phyloP scores from a whole-genome alignment of 1,140 invertebrate genomes.

The Zaprionus africanus region DNA sequence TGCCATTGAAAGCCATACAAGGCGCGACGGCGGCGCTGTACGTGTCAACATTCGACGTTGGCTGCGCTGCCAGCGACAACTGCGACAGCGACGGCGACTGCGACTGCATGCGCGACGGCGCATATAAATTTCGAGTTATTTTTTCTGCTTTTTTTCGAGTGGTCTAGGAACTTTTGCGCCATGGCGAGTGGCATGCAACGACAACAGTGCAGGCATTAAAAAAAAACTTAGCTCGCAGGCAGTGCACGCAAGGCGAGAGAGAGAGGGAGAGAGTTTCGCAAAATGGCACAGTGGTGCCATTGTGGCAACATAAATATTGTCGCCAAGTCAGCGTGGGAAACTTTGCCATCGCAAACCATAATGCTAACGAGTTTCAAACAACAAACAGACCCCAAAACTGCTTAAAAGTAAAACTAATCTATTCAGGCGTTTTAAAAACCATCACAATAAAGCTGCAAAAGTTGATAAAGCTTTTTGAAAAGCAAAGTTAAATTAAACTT shows the following conservation, averaged over 20 bases:
- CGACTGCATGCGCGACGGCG: constrained; percentile 78
- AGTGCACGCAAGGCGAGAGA: constrained; percentile 29
- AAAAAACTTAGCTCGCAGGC: constrained; percentile 66
- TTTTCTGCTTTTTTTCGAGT: constrained; percentile 63
- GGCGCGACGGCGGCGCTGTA: constrained; percentile 65
- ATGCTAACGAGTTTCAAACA: constrained; percentile 32
- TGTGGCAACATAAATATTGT: constrained; percentile 46
- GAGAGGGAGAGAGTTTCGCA: constrained; percentile 13
- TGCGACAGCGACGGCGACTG: constrained; percentile 21
- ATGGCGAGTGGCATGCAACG: constrained; percentile 74
- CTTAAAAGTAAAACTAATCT: constrained; percentile 33
- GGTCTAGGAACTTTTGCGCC: constrained; percentile 81
- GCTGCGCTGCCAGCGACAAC: constrained; percentile 45
- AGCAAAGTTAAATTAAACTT: background rate
- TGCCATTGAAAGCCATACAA: constrained; percentile 82
- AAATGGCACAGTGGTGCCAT: constrained; percentile 62
- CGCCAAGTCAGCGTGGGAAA: constrained; percentile 61
- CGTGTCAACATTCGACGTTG: constrained; percentile 79
- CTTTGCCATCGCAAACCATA: constrained; percentile 30
- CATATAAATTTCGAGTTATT: constrained; percentile 81
- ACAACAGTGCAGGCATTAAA: constrained; percentile 44
- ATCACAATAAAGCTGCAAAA: background rate
- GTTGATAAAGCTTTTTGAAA: background rate
- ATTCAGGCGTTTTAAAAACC: constrained; percentile 3
- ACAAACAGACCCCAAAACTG: constrained; percentile 12